phyloP scores from a whole-genome alignment of 1,140 invertebrate genomes.

The Cyclina sinensis region DNA sequence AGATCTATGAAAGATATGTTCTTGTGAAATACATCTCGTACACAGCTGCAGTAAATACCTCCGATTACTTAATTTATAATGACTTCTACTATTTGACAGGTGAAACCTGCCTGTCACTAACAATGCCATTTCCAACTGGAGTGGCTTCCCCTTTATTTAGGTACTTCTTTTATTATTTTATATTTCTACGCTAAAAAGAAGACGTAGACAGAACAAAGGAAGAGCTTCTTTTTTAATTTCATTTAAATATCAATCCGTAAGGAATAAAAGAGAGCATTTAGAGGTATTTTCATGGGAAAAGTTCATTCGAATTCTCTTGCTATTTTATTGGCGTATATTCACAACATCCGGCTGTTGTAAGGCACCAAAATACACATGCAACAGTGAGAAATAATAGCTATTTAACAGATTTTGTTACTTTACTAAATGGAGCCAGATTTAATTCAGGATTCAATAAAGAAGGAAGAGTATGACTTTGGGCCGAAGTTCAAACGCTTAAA shows the following conservation, averaged over 20 bases:
- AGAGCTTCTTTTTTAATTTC: too few species aligned
- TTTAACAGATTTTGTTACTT: neutral
- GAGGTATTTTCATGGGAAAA: too few species aligned
- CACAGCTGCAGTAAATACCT: neutral
- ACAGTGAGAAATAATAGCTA: neutral
- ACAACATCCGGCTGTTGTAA: conserved; percentile 52
- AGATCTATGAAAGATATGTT: neutral
- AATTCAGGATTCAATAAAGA: conserved; percentile 72
- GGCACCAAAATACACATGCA: conserved; percentile 34
- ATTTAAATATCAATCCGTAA: too few species aligned
- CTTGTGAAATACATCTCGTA: conserved; percentile 9
- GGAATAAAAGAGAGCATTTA: too few species aligned
- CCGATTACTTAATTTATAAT: neutral
- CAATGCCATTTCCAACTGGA: conserved; percentile 5
- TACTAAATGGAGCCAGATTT: conserved; percentile 81
- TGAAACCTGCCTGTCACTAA: conserved; percentile 28
- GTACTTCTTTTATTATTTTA: neutral
- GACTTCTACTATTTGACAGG: neutral
- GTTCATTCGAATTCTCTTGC: too few species aligned
- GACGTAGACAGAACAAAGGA: too few species aligned
- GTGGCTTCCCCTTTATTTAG: neutral
- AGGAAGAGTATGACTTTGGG: conserved; percentile 90
- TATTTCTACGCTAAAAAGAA: neutral
- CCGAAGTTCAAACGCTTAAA: conserved; percentile 92
- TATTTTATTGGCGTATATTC: neutral